A percentile compares a stretch with the other conserved stretches of the same genome.
Conservation (phyloP, 2,797 vertebrate genomes). For the Gymnothorax reevesii region DNA sequence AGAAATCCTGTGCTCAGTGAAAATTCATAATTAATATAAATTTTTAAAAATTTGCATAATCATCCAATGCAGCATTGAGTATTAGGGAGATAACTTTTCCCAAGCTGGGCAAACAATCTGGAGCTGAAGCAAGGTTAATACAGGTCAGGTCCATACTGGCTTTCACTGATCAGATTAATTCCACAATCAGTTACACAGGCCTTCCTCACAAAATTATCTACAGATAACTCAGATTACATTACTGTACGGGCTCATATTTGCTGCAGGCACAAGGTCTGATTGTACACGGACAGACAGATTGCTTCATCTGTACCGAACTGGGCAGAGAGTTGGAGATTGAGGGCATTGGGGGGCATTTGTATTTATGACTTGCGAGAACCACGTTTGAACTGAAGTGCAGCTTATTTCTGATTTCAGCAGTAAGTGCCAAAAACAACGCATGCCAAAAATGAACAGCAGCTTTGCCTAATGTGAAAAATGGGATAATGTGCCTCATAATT, state of each 20-base stretch:
- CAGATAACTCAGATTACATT: background rate
- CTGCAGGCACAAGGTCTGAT: too few relatives aligned
- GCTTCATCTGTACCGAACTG: too few relatives aligned
- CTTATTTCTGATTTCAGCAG: too few relatives aligned
- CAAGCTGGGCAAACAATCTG: constrained; percentile 76
- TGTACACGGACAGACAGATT: too few relatives aligned
- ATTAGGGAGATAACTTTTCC: constrained; percentile 79
- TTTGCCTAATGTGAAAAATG: too few relatives aligned
- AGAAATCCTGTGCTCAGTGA: constrained; percentile 24
- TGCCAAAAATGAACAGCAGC: too few relatives aligned
- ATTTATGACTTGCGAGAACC: too few relatives aligned
- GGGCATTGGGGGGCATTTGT: too few relatives aligned
- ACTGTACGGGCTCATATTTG: background rate
- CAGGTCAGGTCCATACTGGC: constrained; percentile 72
- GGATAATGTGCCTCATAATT: too few relatives aligned
- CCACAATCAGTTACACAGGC: constrained; percentile 57
- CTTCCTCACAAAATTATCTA: constrained; percentile 32
- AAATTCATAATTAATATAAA: background rate
- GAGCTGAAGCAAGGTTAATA: constrained; percentile 68
- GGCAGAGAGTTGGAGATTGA: too few relatives aligned
- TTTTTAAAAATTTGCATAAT: constrained; percentile 76
- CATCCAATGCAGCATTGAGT: constrained; percentile 74
- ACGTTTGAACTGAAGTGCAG: too few relatives aligned
- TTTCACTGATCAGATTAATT: constrained; percentile 69
- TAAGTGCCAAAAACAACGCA: too few relatives aligned